phyloP scores from a whole-genome alignment of 2,797 vertebrate genomes.

The Danio albolineatus region DNA sequence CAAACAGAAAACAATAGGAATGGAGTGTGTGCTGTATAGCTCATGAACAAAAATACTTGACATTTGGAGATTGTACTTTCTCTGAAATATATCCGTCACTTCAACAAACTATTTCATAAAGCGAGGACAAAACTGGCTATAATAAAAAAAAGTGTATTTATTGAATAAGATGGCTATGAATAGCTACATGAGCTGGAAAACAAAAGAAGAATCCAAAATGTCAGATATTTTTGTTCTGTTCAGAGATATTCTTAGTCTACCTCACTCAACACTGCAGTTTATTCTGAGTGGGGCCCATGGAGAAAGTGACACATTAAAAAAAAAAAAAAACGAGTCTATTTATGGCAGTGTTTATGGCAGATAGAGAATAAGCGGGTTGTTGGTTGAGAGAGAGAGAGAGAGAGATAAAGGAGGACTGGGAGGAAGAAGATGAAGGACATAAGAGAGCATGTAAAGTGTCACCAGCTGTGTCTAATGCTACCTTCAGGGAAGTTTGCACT shows the following conservation, averaged over 20 bases:
- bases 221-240: not conserved
- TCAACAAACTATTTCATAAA: not conserved
- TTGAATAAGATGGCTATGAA: not conserved
- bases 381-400: not conserved
- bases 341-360: constrained; percentile 18
- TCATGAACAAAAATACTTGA: not conserved
- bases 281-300: not conserved
- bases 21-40: not conserved
- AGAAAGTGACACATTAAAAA: not conserved
- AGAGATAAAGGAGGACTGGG: not conserved
- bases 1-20: not conserved
- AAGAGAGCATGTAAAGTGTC: constrained; percentile 4
- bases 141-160: not conserved
- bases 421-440: constrained; percentile 7
- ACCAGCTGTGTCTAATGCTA: constrained; percentile 23
- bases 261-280: constrained; percentile 27
- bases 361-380: constrained; percentile 18
- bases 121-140: no score
- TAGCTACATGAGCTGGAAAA: not conserved
- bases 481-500: not conserved
- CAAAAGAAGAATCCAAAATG: not conserved
- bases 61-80: not conserved
- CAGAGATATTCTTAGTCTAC: not conserved
- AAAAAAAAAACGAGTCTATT: constrained; percentile 31
- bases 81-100: not conserved